Percentiles rank a stretch among this genome's conserved stretches.
These are phyloP conservation scores for Patella depressa DNA, from an alignment of 2,888 invertebrate genomes.

Conservation along the genomic window DNA sequence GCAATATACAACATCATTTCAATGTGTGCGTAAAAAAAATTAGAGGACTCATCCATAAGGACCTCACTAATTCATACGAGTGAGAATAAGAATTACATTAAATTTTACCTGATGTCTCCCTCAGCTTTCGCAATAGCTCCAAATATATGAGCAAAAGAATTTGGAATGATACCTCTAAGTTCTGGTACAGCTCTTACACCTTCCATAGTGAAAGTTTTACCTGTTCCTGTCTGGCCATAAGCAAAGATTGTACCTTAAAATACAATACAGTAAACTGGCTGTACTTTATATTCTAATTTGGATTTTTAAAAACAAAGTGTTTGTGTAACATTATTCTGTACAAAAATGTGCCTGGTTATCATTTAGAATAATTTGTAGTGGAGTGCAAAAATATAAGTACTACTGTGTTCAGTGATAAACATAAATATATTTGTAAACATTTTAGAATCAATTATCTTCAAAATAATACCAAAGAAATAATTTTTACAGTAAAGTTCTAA, in stretches of 20 bases:
- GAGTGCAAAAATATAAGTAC: too few species aligned
- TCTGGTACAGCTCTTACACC: constrained; percentile 90
- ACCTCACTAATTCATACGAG: background rate
- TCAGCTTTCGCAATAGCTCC: constrained; percentile 95
- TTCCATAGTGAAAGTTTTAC: constrained; percentile 99
- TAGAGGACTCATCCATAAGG: background rate
- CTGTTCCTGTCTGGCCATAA: constrained; percentile 86
- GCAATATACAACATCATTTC: too few species aligned
- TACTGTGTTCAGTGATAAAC: too few species aligned
- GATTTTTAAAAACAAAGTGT: background rate
- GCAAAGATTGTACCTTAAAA: constrained; percentile 76
- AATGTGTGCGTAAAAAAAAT: background rate
- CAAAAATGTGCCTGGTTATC: background rate
- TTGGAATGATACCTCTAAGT: constrained; percentile 95
- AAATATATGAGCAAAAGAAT: constrained; percentile 99
- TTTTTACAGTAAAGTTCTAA: too few species aligned
- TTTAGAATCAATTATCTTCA: too few species aligned
- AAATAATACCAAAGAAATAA: too few species aligned
- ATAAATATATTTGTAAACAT: too few species aligned
- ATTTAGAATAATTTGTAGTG: too few species aligned
- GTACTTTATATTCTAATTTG: background rate
- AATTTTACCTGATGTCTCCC: constrained; percentile 86
- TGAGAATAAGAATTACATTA: background rate
- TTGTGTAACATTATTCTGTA: background rate
- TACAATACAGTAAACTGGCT: constrained; percentile 11